A percentile compares a stretch with the other conserved stretches of the same genome.
These are phyloP conservation scores for Leptinotarsa rubiginosa DNA, from an alignment of 2,888 invertebrate genomes.

Conservation along the genomic window DNA sequence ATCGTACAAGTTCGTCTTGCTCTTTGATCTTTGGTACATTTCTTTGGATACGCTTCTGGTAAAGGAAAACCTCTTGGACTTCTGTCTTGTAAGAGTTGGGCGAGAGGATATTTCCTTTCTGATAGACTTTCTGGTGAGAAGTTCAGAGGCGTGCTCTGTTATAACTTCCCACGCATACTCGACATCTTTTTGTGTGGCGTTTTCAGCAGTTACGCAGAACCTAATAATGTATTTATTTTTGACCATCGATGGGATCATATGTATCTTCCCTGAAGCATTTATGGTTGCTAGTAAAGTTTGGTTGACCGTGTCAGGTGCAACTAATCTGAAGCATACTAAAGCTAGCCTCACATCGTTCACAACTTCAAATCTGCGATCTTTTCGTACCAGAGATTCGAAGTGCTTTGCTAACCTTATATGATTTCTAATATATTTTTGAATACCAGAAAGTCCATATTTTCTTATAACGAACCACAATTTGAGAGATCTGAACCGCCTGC, in stretches of 20 bases:
- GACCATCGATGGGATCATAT: constrained; percentile 87
- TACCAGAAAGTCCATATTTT: constrained; percentile 82
- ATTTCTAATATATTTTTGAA: constrained; percentile 87
- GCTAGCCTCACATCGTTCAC: constrained; percentile 81
- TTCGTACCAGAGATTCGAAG: constrained; percentile 77
- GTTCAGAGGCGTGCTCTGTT: constrained; percentile 71
- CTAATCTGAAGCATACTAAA: constrained; percentile 82
- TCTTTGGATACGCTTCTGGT: constrained; percentile 71
- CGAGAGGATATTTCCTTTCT: constrained; percentile 65
- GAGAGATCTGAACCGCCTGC: constrained; percentile 84
- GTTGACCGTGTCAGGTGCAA: constrained; percentile 77
- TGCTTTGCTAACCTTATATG: constrained; percentile 82
- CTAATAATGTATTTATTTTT: constrained; percentile 79
- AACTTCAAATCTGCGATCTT: constrained; percentile 81
- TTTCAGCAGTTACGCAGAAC: constrained; percentile 85
- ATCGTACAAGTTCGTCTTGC: constrained; percentile 69
- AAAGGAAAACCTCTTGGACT: constrained; percentile 71
- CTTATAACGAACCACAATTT: constrained; percentile 91
- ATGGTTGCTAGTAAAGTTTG: constrained; percentile 81
- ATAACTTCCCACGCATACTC: constrained; percentile 76
- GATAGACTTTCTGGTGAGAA: constrained; percentile 66
- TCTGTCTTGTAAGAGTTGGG: constrained; percentile 68
- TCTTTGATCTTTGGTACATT: constrained; percentile 68
- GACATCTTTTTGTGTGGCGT: constrained; percentile 80
- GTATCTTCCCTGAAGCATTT: constrained; percentile 85